Base-by-base conservation (phyloP, 2,888 invertebrate species). In the Dyspetes luteomarginatus region DNA sequence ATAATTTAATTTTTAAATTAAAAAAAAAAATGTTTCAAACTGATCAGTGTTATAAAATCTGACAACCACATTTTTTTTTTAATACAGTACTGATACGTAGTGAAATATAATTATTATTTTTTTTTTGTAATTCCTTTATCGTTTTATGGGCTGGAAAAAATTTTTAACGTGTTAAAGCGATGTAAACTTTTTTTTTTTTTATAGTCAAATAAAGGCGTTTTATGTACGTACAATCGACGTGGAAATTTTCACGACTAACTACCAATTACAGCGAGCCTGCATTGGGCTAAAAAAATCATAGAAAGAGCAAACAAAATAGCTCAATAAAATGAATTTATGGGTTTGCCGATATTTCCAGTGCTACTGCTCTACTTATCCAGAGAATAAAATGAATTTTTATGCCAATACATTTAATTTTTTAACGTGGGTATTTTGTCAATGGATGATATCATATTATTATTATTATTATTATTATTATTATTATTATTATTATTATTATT, bases 231-330 rank as follows among this genome's bases (percentile, higher is more conserved):
- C 12, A 48, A 71, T 24, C 12, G 2, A 9, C 43, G 48, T 26
- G 15, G 12, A 71, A 45, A 48, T 58, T 17, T 58, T 19, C 17
- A 48, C 45, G 62, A 62, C 58, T 4, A 4, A 48, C 9, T 7
- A 30, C n/a, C 48, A 60, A 71, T 48, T 56, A 30, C 15, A 9
- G 9, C 15, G 28, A 4, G 24, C 28, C 45, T 9, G 12, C n/a
- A 5, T 5, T 24, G 45, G 41, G 22, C 41, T 41, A 60, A 19
- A 60, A 41, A 41, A 60, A 43, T 41, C 30, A 60, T 15, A 3
- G 4, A 5, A 24, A 19, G 19, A 22, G 3, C n/a, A 19, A 22
- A 15, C 22, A n/a, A 41, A 60, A 41, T 36, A 36, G 1, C 36
- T 36, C 1, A 36, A 36, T 36, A 36, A 2, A 2, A 36, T 36